A percentile compares a stretch with the other conserved stretches of the same genome.
These are phyloP conservation scores for Listrodromus nycthemerus DNA, from an alignment of 2,888 invertebrate genomes.

Conservation along the genomic window DNA sequence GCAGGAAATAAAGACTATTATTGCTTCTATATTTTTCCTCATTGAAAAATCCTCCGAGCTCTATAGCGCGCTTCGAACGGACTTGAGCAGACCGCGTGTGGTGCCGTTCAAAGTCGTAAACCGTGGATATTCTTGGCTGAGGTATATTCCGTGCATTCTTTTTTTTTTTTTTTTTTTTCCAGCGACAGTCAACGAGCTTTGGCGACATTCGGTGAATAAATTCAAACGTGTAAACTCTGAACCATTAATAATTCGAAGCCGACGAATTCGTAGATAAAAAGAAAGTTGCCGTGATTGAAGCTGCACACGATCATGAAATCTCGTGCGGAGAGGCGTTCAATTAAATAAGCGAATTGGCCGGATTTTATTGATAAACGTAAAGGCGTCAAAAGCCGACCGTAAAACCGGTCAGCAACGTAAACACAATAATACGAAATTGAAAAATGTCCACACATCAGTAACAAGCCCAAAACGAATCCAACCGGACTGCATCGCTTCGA, in stretches of 20 bases:
- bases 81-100: too few species aligned
- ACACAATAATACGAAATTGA: conserved; percentile 20
- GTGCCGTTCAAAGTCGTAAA: background rate
- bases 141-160: background rate
- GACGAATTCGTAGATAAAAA: background rate
- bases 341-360: conserved; percentile 39
- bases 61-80: too few species aligned
- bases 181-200: background rate
- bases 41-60: too few species aligned
- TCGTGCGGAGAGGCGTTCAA: conserved; percentile 4
- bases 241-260: background rate
- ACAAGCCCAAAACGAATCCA: too few species aligned
- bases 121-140: background rate
- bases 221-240: background rate
- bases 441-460: too few species aligned
- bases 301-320: conserved; percentile 2
- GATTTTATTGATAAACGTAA: conserved; percentile 10
- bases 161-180: background rate
- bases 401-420: conserved; percentile 46
- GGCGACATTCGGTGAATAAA: background rate
- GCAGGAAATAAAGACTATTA: too few species aligned
- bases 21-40: too few species aligned
- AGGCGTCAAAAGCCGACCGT: conserved; percentile 25
- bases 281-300: too few species aligned
- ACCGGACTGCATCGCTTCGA: too few species aligned